These are phyloP conservation scores for Neogale vison DNA, from an alignment of 2,113 vertebrate species.

Conservation along the genomic window DNA sequence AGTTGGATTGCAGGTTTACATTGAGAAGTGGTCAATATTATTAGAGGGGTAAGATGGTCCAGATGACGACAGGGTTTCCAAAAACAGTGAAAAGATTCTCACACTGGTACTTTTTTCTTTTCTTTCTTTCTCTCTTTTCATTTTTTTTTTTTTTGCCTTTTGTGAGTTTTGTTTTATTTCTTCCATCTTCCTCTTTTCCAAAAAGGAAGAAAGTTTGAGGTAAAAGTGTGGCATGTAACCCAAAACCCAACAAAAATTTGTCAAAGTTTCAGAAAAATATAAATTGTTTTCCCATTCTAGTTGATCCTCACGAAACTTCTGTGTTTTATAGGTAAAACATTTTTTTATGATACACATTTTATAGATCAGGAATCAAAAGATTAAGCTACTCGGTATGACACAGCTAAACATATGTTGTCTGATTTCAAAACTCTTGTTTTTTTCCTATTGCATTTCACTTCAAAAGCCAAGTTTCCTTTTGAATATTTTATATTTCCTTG, in stretches of 20 bases:
- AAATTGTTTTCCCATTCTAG: neutral
- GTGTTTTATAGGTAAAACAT: neutral
- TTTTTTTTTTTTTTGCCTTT: neutral
- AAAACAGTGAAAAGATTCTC: neutral
- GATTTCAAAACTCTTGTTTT: neutral
- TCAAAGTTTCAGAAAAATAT: neutral
- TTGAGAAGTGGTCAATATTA: neutral
- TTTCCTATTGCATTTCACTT: neutral
- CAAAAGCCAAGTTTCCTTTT: neutral
- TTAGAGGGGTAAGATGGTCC: neutral
- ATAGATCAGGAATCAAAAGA: neutral
- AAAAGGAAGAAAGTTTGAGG: neutral
- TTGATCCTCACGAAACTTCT: neutral
- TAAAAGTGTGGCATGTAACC: neutral
- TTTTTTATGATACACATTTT: neutral
- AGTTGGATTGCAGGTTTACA: neutral
- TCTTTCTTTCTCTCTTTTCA: fast-evolving
- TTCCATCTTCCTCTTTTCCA: neutral
- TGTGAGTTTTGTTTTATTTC: neutral
- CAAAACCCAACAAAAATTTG: neutral
- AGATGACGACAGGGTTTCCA: neutral
- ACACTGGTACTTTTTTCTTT: neutral
- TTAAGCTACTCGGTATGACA: neutral
- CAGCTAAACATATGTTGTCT: neutral
- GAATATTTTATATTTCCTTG: neutral